phyloP scores from a whole-genome alignment of 2,797 vertebrate genomes.

The Poecilia velifera region DNA sequence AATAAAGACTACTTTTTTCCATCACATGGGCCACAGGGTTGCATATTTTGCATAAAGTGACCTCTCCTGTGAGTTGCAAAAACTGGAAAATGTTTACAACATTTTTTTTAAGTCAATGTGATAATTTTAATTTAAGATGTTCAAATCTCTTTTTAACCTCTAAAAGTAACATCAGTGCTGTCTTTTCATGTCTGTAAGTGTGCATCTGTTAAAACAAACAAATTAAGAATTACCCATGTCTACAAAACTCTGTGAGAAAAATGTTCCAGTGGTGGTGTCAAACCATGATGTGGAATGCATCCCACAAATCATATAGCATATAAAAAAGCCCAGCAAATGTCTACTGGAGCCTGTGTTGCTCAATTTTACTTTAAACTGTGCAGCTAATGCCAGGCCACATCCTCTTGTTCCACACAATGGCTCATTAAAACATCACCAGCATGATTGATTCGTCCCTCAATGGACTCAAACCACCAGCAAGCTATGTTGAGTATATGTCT shows the following conservation, averaged over 20 bases:
- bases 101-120: background rate
- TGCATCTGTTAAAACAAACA: background rate
- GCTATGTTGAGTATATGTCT: background rate
- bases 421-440: conserved; percentile 32
- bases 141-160: background rate
- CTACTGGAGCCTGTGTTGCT: conserved; percentile 26
- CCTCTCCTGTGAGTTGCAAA: background rate
- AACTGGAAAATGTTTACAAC: background rate
- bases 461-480: conserved; percentile 6
- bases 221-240: background rate
- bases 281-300: conserved; percentile 10
- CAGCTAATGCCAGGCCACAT: conserved; percentile 15
- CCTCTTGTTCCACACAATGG: conserved; percentile 40
- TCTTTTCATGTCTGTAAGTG: conserved; percentile 5
- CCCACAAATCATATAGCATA: conserved; percentile 25
- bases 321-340: conserved; percentile 17
- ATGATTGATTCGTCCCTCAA: conserved; percentile 34
- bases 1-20: background rate
- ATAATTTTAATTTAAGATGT: background rate
- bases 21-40: background rate
- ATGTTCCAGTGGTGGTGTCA: conserved; percentile 34
- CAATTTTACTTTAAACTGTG: conserved; percentile 28
- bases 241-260: conserved; percentile 16
- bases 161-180: background rate
- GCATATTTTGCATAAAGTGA: background rate